Conservation (phyloP, 2,888 invertebrate species). For the Ectropis crepuscularia region DNA sequence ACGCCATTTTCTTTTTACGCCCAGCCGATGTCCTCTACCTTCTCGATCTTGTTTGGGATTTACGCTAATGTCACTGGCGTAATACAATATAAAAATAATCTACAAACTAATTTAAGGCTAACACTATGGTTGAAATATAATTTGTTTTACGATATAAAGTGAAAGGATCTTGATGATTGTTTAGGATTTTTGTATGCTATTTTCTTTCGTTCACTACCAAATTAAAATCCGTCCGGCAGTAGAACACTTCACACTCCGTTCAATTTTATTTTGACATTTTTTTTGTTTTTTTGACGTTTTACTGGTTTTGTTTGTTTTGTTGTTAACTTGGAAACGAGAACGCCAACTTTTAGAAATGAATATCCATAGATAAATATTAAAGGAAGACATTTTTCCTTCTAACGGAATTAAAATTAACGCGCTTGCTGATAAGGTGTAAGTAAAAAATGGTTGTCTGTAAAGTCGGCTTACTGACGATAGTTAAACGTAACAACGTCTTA, state of each 20-base stretch:
- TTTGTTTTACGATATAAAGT: conserved; percentile 57
- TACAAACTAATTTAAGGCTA: conserved; percentile 56
- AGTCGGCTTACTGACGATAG: no score
- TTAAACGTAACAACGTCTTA: no score
- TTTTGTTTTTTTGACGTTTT: conserved; percentile 53
- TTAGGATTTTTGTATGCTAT: conserved; percentile 65
- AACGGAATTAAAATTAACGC: neutral
- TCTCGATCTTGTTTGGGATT: conserved; percentile 62
- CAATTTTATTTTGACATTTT: conserved; percentile 70
- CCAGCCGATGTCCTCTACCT: conserved; percentile 81
- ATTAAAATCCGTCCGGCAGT: conserved; percentile 59
- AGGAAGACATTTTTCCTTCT: neutral
- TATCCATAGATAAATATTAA: neutral
- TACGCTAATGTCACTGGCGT: conserved; percentile 62
- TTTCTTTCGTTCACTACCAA: conserved; percentile 63
- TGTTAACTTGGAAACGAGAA: conserved; percentile 40
- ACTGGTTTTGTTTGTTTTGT: conserved; percentile 25
- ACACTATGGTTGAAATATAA: conserved; percentile 60
- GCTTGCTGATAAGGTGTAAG: no score
- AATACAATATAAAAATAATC: conserved; percentile 68
- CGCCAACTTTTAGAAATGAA: conserved; percentile 48
- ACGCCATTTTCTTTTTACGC: conserved; percentile 95
- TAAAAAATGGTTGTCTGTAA: no score
- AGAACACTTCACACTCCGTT: conserved; percentile 67
- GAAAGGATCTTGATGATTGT: conserved; percentile 69